phyloP scores from a whole-genome alignment of 2,113 vertebrate genomes.

The Equus przewalskii region DNA sequence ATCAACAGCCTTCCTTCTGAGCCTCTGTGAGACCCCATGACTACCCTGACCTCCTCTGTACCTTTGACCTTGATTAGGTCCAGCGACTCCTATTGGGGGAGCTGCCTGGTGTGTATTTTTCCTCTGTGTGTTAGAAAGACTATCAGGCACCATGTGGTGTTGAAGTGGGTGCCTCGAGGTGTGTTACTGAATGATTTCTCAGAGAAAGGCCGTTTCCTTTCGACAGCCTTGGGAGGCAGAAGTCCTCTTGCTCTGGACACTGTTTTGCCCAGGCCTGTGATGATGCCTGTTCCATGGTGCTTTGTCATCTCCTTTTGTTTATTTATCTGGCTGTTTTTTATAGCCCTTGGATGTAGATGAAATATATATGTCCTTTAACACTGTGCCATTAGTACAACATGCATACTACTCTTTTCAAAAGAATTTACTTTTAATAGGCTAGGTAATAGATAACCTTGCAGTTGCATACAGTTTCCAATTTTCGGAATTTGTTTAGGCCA shows the following conservation, averaged over 20 bases:
- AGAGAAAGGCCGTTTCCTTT: neutral
- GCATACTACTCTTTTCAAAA: constrained; percentile 18
- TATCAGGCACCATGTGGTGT: rapidly evolving
- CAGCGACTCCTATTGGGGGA: constrained; percentile 16
- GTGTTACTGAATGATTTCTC: neutral
- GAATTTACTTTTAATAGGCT: neutral
- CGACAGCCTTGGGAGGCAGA: rapidly evolving
- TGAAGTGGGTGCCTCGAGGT: neutral
- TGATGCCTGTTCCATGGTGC: neutral
- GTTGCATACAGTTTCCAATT: neutral
- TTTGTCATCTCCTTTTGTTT: neutral
- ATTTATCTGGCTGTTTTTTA: neutral
- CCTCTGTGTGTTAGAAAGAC: neutral
- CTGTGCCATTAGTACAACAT: neutral
- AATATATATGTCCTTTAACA: neutral
- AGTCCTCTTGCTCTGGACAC: neutral
- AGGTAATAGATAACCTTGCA: neutral
- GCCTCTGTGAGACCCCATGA: neutral
- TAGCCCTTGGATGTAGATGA: neutral
- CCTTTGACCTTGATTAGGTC: neutral
- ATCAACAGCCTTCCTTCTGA: constrained; percentile 69
- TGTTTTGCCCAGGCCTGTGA: neutral
- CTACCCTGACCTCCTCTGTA: constrained; percentile 67
- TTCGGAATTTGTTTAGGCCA: constrained; percentile 30
- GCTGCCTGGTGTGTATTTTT: neutral